Evolutionary conservation across 1,140 invertebrate genomes (phyloP).

Genomic region (Pseudoatta argentina): DNA sequence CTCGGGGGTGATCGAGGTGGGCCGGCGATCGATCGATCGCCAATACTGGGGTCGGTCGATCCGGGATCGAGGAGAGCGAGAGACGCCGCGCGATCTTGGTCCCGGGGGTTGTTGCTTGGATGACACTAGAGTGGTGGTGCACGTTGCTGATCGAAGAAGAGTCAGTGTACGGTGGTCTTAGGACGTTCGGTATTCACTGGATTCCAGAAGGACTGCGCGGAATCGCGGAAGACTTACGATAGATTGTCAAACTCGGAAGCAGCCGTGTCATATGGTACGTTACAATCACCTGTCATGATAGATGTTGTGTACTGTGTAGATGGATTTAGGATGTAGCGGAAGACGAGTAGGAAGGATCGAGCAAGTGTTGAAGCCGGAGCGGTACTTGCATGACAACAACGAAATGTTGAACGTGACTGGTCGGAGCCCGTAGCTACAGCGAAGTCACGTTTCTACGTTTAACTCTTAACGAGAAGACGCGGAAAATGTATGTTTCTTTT

Average conservation of each 20-base stretch:
- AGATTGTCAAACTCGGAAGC: constrained; percentile 34
- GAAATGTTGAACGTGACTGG: constrained; percentile 27
- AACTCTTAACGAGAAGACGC: constrained; percentile 29
- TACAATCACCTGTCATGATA: background rate
- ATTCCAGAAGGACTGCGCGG: background rate
- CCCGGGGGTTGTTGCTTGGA: constrained; percentile 19
- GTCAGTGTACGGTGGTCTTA: constrained; percentile 9
- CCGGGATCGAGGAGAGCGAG: constrained; percentile 10
- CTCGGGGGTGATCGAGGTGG: constrained; percentile 19
- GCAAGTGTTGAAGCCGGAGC: background rate
- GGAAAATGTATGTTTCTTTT: constrained; percentile 18
- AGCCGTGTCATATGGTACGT: constrained; percentile 46
- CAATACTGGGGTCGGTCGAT: background rate
- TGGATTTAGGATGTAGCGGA: background rate
- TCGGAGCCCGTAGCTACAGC: background rate
- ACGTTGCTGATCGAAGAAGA: constrained; percentile 18
- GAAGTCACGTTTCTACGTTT: constrained; percentile 35
- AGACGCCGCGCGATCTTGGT: constrained; percentile 20
- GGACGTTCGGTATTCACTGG: background rate
- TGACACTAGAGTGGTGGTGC: constrained; percentile 29
- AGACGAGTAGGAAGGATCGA: background rate
- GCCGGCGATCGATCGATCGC: constrained; percentile 9
- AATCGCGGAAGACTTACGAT: constrained; percentile 6
- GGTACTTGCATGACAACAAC: background rate
- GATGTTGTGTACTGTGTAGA: background rate